A percentile compares a stretch with the other conserved stretches of the same genome.
phyloP scores from a whole-genome alignment of 1,140 invertebrate genomes.

The Zophobas morio region DNA sequence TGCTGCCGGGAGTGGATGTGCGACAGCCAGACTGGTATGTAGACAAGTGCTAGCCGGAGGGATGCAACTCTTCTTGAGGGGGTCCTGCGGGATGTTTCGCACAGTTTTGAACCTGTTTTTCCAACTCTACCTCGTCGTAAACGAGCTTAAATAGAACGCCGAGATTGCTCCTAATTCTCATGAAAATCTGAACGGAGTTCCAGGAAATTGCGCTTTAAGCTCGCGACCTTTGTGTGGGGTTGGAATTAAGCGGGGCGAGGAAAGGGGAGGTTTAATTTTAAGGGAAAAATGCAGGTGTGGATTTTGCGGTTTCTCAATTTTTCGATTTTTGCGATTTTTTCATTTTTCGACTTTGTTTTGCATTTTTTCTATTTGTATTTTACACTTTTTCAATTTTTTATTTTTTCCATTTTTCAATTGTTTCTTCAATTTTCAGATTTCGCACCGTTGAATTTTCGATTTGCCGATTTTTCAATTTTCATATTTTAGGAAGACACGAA shows the following conservation, averaged over 20 bases:
- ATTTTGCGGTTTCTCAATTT: neutral
- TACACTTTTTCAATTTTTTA: too few species aligned
- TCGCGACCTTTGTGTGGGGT: conserved; percentile 12
- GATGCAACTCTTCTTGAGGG: too few species aligned
- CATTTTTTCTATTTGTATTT: neutral
- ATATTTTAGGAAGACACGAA: too few species aligned
- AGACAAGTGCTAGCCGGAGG: neutral
- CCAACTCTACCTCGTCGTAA: conserved; percentile 7
- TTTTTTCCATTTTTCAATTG: too few species aligned
- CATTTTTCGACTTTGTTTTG: neutral
- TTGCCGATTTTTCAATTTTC: too few species aligned
- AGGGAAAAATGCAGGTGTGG: neutral
- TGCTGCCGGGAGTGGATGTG: conserved; percentile 85
- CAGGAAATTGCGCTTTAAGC: conserved; percentile 25
- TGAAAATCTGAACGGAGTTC: conserved; percentile 12
- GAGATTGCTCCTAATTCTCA: conserved; percentile 21
- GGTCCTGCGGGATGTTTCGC: neutral
- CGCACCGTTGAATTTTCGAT: too few species aligned
- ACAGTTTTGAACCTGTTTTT: neutral
- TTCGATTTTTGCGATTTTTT: too few species aligned
- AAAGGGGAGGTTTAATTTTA: neutral
- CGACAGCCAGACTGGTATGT: conserved; percentile 72
- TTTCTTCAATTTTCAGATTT: too few species aligned
- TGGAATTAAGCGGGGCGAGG: conserved; percentile 8
- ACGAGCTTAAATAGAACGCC: conserved; percentile 20